These are phyloP conservation scores for Megalonaias nervosa DNA, from an alignment of 1,140 invertebrate genomes.

Conservation along the genomic window DNA sequence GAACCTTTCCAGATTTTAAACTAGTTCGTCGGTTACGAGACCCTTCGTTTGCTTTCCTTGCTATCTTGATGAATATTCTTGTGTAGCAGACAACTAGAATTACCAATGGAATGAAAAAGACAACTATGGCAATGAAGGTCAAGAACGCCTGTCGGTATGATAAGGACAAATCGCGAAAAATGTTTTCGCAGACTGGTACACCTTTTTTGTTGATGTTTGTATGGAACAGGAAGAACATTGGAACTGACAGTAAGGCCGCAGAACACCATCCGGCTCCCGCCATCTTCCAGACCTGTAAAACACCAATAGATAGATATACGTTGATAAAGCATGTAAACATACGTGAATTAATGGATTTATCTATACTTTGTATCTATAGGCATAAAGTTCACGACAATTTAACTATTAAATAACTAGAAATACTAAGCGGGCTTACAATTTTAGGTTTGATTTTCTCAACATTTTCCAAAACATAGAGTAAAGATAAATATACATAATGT, in stretches of 20 bases:
- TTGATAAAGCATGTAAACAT: neutral
- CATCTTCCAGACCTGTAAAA: slow-evolving; percentile 65
- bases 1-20: slow-evolving; percentile 50
- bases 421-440: no score
- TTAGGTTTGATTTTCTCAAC: no score
- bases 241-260: slow-evolving; percentile 54
- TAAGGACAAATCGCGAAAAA: slow-evolving; percentile 53
- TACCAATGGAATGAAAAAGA: slow-evolving; percentile 64
- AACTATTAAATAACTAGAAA: no score
- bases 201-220: slow-evolving; percentile 38
- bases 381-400: no score
- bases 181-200: slow-evolving; percentile 57
- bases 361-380: no score
- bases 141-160: slow-evolving; percentile 63
- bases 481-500: no score
- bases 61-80: slow-evolving; percentile 67
- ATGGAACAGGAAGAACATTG: slow-evolving; percentile 64
- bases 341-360: no score
- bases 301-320: slow-evolving; percentile 8
- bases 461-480: no score
- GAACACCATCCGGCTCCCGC: slow-evolving; percentile 58
- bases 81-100: slow-evolving; percentile 64
- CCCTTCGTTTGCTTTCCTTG: slow-evolving; percentile 56
- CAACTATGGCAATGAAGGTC: slow-evolving; percentile 59
- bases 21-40: slow-evolving; percentile 32